These are phyloP conservation scores for Dynastes grantii DNA, from an alignment of 2,888 invertebrate genomes.

Conservation along the genomic window DNA sequence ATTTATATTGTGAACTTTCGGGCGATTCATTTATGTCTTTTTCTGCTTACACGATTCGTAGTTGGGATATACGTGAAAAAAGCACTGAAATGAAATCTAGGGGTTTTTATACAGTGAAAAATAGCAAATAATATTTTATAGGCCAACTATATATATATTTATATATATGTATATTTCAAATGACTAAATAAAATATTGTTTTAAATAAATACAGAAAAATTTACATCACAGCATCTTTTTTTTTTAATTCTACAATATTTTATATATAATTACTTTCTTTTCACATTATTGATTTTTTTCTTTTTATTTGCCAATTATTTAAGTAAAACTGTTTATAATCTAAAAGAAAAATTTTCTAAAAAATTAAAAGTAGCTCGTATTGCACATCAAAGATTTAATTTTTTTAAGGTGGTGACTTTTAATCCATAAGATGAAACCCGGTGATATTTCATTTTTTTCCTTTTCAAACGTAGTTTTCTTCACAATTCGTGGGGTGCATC, in stretches of 20 bases:
- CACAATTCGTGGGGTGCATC: no score
- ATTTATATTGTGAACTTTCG: constrained; percentile 10
- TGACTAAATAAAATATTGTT: constrained; percentile 60
- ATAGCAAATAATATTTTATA: constrained; percentile 51
- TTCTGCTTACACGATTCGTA: constrained; percentile 19
- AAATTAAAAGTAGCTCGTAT: not conserved
- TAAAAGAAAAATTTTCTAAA: constrained; percentile 27
- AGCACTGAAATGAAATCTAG: constrained; percentile 28
- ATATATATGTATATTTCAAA: constrained; percentile 45
- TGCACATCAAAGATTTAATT: not conserved
- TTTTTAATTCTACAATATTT: constrained; percentile 54
- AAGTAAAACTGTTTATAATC: constrained; percentile 34
- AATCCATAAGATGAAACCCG: no score
- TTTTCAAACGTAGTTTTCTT: no score
- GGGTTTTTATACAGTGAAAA: constrained; percentile 46
- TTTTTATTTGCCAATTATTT: constrained; percentile 47
- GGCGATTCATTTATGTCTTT: constrained; percentile 21
- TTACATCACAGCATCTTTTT: constrained; percentile 66
- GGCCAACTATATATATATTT: constrained; percentile 53
- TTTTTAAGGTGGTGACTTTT: not conserved
- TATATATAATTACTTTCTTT: constrained; percentile 53
- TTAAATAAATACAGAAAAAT: constrained; percentile 67
- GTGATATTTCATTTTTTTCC: no score
- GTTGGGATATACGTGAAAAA: constrained; percentile 16
- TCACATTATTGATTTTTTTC: constrained; percentile 49